phyloP scores from a whole-genome alignment of 2,113 vertebrate species.

The Steatornis caripensis region DNA sequence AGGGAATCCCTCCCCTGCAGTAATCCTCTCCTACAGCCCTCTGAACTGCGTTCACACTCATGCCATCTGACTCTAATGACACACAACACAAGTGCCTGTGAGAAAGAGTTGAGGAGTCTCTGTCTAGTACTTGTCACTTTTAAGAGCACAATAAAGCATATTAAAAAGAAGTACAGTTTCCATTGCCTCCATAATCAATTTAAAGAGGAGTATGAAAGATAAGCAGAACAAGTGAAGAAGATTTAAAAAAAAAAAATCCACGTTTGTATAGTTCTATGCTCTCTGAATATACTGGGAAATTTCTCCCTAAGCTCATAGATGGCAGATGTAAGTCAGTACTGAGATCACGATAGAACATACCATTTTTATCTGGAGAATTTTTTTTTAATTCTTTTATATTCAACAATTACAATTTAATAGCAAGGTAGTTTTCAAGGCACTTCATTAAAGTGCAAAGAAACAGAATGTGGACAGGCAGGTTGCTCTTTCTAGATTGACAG shows the following conservation, averaged over 20 bases:
- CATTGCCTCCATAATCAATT: not conserved
- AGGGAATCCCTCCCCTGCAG: not conserved
- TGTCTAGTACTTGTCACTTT: not conserved
- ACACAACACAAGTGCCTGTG: not conserved
- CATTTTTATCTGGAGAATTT: not conserved
- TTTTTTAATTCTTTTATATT: not conserved
- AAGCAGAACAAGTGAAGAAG: not conserved
- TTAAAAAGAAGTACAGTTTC: not conserved
- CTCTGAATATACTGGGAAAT: not conserved
- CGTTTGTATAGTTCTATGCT: not conserved
- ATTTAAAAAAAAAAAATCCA: not conserved
- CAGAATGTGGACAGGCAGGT: not conserved
- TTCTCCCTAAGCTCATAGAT: not conserved
- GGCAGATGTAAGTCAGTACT: not conserved
- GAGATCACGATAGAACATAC: not conserved
- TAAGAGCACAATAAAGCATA: not conserved
- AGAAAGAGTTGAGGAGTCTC: not conserved
- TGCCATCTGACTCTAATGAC: not conserved
- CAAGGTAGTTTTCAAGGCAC: not conserved
- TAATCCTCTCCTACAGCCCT: not conserved
- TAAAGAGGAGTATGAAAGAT: not conserved
- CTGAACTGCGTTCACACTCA: not conserved
- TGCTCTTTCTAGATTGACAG: conserved; percentile 1
- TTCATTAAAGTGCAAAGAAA: not conserved
- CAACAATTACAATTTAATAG: not conserved